phyloP scores from a whole-genome alignment of 2,113 vertebrate genomes.

The Nansenia antarctica region DNA sequence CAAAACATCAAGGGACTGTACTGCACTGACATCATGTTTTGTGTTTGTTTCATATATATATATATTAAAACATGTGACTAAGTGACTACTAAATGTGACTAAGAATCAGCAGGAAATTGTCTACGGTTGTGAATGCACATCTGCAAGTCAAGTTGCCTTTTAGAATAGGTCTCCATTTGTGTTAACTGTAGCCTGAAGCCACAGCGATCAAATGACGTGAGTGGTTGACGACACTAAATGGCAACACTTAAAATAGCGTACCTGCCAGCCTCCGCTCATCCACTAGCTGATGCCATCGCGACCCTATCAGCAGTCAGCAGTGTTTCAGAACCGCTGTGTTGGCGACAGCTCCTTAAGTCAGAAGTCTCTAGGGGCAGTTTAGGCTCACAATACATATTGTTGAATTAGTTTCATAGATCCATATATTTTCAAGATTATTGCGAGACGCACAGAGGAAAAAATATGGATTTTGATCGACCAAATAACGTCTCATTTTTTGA shows the following conservation, averaged over 20 bases:
- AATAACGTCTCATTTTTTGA: conserved; percentile 67
- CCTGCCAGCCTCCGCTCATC: conserved; percentile 45
- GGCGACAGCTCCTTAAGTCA: conserved; percentile 45
- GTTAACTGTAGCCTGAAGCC: conserved; percentile 46
- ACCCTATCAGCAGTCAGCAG: conserved; percentile 17
- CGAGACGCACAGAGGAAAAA: neutral
- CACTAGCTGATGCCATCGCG: conserved; percentile 32
- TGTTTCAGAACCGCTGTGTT: conserved; percentile 46
- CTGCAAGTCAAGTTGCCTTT: neutral
- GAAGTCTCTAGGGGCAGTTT: too few species aligned
- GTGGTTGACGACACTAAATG: conserved; percentile 64
- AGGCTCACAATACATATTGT: neutral
- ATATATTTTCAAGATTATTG: neutral
- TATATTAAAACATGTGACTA: too few species aligned
- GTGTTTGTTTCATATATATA: too few species aligned
- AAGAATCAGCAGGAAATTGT: neutral
- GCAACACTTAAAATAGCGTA: conserved; percentile 67
- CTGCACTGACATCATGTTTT: too few species aligned
- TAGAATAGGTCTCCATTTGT: conserved; percentile 38
- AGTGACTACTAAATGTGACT: neutral
- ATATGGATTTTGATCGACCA: conserved; percentile 55
- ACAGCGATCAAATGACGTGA: conserved; percentile 61
- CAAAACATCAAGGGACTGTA: too few species aligned
- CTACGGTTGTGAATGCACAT: neutral
- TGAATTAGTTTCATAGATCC: neutral